Evolutionary conservation across 2,797 vertebrate genomes (phyloP).

Genomic region (Spondyliosoma cantharus): DNA sequence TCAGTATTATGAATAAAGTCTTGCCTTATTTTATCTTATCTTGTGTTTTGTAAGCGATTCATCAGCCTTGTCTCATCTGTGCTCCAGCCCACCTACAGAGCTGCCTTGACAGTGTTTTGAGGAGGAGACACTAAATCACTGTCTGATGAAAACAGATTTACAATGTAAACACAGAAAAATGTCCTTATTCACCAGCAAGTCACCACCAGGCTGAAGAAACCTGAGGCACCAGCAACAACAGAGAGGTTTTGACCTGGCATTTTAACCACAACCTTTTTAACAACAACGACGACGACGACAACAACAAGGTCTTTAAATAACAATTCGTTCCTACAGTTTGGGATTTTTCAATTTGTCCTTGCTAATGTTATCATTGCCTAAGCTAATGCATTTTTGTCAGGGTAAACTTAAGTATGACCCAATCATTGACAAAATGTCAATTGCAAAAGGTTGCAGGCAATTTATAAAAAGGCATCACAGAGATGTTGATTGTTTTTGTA

Average conservation of each 20-base stretch:
- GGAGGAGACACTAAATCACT: slow-evolving; percentile 34
- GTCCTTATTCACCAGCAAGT: slow-evolving; percentile 6
- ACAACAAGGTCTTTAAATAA: not conserved
- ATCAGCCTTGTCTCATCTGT: slow-evolving; percentile 25
- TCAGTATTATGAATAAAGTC: slow-evolving; percentile 7
- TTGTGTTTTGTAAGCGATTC: slow-evolving; percentile 23
- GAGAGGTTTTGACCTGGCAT: slow-evolving; percentile 18
- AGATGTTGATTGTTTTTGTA: slow-evolving; percentile 15
- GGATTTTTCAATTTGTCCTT: not conserved
- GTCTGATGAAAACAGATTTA: slow-evolving; percentile 38
- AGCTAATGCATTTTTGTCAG: not conserved
- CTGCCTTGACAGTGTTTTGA: slow-evolving; percentile 28
- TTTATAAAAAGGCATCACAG: slow-evolving; percentile 10
- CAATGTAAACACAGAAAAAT: slow-evolving; percentile 24
- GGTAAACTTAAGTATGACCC: slow-evolving; percentile 7
- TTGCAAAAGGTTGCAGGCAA: slow-evolving; percentile 24
- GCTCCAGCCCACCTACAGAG: slow-evolving; percentile 33
- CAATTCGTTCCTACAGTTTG: not conserved
- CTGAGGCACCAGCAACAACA: not conserved
- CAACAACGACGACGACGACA: not conserved
- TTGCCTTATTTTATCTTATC: slow-evolving; percentile 22
- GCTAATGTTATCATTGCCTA: not conserved
- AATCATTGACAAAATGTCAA: slow-evolving; percentile 17
- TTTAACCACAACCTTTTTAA: slow-evolving; percentile 5
- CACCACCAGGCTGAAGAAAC: not conserved